phyloP scores from a whole-genome alignment of 2,113 vertebrate species.

The Chitala chitala region DNA sequence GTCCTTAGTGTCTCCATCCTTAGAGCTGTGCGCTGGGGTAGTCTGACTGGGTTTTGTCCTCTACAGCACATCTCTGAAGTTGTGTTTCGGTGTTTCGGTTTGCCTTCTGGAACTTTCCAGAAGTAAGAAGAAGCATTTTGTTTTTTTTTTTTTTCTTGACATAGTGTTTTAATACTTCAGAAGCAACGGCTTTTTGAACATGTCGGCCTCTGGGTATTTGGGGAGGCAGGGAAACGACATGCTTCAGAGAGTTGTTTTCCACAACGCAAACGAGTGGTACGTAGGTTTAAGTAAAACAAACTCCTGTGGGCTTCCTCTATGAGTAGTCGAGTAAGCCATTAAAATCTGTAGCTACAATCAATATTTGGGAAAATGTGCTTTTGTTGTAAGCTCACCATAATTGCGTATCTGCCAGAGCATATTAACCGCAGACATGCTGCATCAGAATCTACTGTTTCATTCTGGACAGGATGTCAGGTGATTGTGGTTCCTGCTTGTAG shows the following conservation, averaged over 20 bases:
- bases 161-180: neutral
- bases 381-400: neutral
- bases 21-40: neutral
- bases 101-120: too few relatives aligned
- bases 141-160: too few relatives aligned
- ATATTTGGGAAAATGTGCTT: neutral
- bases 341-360: neutral
- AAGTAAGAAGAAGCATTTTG: neutral
- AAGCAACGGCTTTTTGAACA: neutral
- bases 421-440: neutral
- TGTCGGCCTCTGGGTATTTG: neutral
- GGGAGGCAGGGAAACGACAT: neutral
- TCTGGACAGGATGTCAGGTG: too few relatives aligned
- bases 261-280: neutral
- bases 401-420: constrained; percentile 5
- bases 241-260: too few relatives aligned
- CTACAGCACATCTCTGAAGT: neutral
- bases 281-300: neutral
- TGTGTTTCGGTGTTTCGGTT: too few relatives aligned
- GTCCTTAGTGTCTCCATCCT: neutral
- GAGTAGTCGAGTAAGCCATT: too few relatives aligned
- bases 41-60: neutral
- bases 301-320: too few relatives aligned
- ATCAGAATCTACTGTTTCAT: too few relatives aligned
- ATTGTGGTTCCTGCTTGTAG: too few relatives aligned